Evolutionary conservation across 2,113 vertebrate genomes (phyloP), one percentile per base, ranked within the genome.

Genomic region (Lates calcarifer): DNA sequence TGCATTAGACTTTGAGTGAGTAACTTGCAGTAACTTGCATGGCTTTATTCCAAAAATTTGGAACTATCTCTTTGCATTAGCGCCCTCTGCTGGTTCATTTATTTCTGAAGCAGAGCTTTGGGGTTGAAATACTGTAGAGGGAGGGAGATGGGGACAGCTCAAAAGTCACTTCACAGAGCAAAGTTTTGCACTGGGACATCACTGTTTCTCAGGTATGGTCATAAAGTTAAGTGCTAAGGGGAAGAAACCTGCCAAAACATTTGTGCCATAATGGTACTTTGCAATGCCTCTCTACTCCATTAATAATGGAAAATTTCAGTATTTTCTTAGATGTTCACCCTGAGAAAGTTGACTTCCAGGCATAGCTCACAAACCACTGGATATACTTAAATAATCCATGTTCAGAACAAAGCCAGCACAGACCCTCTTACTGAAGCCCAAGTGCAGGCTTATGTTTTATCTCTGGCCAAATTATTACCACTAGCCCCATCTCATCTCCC

Each of bases 401-500:
- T 55, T 77, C 49, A 55, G 9, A 62, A 57, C 62, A 64, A 58
- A 39, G 45, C 45, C 66, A 20, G 18, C 2, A 31, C 60, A 64
- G 47, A 70, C 22, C 26, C 2, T 76, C 29, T 61, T 39, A 61
- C 24, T 56, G 69, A 83, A 60, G 41, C 39, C 26, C 35, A 31
- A 79, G 49, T 75, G 39, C 69, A 28, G 41, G 31, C 63, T 66
- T 81, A 12, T 77, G 77, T 67, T 85, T 87, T 69, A 60, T 81
- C 60, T 62, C 26, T 58, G 17, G 39, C 57, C 57, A 83, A 73
- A 80, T 62, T 76, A 83, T 74, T 78, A 60, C 43, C 61, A 51
- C 37, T 22, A 13, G 28, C 6, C 41, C 51, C 24, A 56, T 69
- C 31, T 66, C 45, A 66, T 47, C 63, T 71, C 13, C 9, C 3